These are phyloP conservation scores for Baccha elongata DNA, from an alignment of 2,888 invertebrate species.

Conservation along the genomic window DNA sequence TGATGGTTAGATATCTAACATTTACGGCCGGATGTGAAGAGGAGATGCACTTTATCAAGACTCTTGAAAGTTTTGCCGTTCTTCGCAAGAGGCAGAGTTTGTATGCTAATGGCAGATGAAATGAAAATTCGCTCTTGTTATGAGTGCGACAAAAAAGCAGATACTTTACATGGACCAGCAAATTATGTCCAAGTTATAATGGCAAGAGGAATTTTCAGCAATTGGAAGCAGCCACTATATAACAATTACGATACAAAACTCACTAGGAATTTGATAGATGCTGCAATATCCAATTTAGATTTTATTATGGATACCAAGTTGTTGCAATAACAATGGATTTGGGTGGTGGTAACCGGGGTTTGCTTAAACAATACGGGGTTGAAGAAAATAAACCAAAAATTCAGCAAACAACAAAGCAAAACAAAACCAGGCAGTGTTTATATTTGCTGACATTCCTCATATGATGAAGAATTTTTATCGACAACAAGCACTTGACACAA, in stretches of 20 bases:
- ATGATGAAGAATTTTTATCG: too few relatives aligned
- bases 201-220: slow-evolving; percentile 22
- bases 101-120: too few relatives aligned
- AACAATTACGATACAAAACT: slow-evolving; percentile 12
- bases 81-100: too few relatives aligned
- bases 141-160: slow-evolving; percentile 21
- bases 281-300: slow-evolving; percentile 13
- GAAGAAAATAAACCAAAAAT: slow-evolving; percentile 18
- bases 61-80: too few relatives aligned
- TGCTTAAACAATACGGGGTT: slow-evolving; percentile 9
- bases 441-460: slow-evolving; percentile 34
- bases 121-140: too few relatives aligned
- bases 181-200: slow-evolving; percentile 46
- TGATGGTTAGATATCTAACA: too few relatives aligned
- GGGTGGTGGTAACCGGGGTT: slow-evolving; percentile 19
- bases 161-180: slow-evolving; percentile 15
- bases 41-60: too few relatives aligned
- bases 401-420: slow-evolving; percentile 3
- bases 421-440: slow-evolving; percentile 18
- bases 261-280: background rate
- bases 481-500: too few relatives aligned
- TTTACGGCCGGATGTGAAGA: too few relatives aligned
- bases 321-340: slow-evolving; percentile 30
- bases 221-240: too few relatives aligned
- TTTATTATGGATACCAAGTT: slow-evolving; percentile 20